A percentile compares a stretch with the other conserved stretches of the same genome.
phyloP scores from a whole-genome alignment of 2,797 vertebrate species.

The Moxostoma hubbsi region DNA sequence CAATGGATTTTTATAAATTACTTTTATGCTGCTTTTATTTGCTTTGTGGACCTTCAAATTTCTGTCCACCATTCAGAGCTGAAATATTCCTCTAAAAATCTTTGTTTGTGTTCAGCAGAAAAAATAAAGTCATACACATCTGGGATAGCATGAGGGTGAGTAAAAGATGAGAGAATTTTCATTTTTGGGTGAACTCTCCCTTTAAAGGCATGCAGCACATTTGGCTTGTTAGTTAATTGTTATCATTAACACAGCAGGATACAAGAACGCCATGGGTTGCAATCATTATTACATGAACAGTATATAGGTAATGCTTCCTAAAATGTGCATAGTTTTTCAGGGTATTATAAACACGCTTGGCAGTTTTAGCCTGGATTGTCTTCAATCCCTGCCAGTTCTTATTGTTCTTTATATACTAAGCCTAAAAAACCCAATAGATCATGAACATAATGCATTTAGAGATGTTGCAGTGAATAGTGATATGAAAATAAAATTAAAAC shows the following conservation, averaged over 20 bases:
- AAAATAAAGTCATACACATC: too few relatives aligned
- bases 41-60: too few relatives aligned
- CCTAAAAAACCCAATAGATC: neutral
- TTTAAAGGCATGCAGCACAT: neutral
- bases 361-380: neutral
- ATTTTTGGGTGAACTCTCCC: too few relatives aligned
- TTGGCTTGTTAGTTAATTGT: neutral
- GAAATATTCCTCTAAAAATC: too few relatives aligned
- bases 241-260: conserved; percentile 17
- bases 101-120: too few relatives aligned
- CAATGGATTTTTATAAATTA: too few relatives aligned
- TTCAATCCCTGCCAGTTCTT: neutral
- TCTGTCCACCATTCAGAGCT: too few relatives aligned
- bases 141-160: too few relatives aligned
- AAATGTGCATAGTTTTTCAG: neutral
- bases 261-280: neutral
- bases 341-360: neutral
- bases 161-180: too few relatives aligned
- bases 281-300: neutral
- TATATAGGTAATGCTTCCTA: neutral
- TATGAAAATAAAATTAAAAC: conserved; percentile 17
- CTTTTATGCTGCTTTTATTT: neutral
- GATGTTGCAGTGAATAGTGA: neutral
- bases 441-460: neutral
- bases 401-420: neutral